These are phyloP conservation scores for Candidula unifasciata DNA, from an alignment of 2,888 invertebrate genomes.

Conservation along the genomic window DNA sequence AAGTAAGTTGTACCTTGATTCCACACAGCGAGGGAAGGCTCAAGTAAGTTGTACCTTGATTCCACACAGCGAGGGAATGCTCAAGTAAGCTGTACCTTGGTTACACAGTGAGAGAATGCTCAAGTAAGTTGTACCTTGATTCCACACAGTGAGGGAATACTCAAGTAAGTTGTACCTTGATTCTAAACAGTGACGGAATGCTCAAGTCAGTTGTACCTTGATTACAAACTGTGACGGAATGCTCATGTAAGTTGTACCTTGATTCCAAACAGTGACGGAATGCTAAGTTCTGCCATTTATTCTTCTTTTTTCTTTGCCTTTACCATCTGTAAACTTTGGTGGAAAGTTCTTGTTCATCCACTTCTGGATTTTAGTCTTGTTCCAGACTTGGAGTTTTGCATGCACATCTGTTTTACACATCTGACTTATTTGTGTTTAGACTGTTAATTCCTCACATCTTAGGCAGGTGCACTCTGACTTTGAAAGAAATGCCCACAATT, in stretches of 20 bases:
- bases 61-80: conserved; percentile 66
- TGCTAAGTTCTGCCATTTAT: conserved; percentile 56
- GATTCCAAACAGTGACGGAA: conserved; percentile 67
- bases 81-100: conserved; percentile 62
- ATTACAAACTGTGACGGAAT: conserved; percentile 69
- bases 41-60: conserved; percentile 62
- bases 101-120: conserved; percentile 67
- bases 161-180: conserved; percentile 62
- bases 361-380: too few species aligned
- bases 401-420: too few species aligned
- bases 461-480: too few species aligned
- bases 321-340: too few species aligned
- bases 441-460: too few species aligned
- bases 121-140: conserved; percentile 62
- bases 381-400: too few species aligned
- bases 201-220: conserved; percentile 62
- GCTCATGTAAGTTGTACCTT: conserved; percentile 61
- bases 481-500: too few species aligned
- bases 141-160: conserved; percentile 66
- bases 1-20: conserved; percentile 62
- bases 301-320: too few species aligned
- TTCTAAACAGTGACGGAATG: conserved; percentile 68
- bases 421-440: too few species aligned
- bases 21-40: conserved; percentile 68
- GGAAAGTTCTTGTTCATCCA: too few species aligned